phyloP scores from a whole-genome alignment of 1,140 invertebrate species.

The Cotesia typhae region DNA sequence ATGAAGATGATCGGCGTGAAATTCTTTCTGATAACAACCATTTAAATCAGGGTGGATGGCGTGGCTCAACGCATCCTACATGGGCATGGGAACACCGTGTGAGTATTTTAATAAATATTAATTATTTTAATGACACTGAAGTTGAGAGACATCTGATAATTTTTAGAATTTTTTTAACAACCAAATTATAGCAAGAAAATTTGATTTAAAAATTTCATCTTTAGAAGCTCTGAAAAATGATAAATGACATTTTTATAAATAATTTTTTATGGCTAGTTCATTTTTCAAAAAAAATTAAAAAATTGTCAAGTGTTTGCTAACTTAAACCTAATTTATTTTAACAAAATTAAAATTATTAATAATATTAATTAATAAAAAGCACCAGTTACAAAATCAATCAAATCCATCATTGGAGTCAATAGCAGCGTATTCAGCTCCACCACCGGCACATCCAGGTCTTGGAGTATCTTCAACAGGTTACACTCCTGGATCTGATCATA shows the following conservation, averaged over 20 bases:
- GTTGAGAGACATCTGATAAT: no score
- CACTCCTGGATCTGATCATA: slow-evolving; percentile 66
- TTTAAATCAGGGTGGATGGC: slow-evolving; percentile 58
- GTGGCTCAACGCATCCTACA: slow-evolving; percentile 58
- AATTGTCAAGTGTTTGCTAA: no score
- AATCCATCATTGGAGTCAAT: slow-evolving; percentile 53
- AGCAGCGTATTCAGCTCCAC: slow-evolving; percentile 49
- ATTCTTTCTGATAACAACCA: slow-evolving; percentile 53
- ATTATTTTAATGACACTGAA: not conserved
- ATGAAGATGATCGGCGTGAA: slow-evolving; percentile 60
- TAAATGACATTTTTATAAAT: no score
- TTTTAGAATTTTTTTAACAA: no score
- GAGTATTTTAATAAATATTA: slow-evolving; percentile 15
- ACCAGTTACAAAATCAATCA: slow-evolving; percentile 53
- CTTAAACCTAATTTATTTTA: no score
- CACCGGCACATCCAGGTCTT: slow-evolving; percentile 52
- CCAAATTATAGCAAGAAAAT: no score
- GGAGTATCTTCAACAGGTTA: slow-evolving; percentile 47
- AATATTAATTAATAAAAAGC: slow-evolving; percentile 36
- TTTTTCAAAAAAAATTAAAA: no score
- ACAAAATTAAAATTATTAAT: not conserved
- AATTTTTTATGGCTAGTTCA: no score
- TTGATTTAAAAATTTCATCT: no score
- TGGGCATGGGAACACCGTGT: slow-evolving; percentile 63
- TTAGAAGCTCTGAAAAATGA: no score